These are phyloP conservation scores for Platyrinchus mystaceus DNA, from an alignment of 2,797 vertebrate genomes.

Conservation along the genomic window DNA sequence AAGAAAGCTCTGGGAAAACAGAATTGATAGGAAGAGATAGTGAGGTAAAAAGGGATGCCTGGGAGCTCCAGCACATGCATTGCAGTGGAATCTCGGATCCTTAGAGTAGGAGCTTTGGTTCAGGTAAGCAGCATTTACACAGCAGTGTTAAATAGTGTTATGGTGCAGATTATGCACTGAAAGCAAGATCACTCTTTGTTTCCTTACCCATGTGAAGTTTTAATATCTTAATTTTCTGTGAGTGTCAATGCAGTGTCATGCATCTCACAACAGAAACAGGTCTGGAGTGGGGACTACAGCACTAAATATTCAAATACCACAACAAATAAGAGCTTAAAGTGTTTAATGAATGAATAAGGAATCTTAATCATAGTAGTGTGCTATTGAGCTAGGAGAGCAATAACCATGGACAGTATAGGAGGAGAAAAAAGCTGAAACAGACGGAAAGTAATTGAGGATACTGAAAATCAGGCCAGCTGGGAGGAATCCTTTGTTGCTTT, in stretches of 20 bases:
- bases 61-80: neutral
- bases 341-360: neutral
- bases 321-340: neutral
- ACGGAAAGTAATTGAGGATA: neutral
- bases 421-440: neutral
- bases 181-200: neutral
- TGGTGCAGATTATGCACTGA: neutral
- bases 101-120: neutral
- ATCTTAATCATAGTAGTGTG: neutral
- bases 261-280: neutral
- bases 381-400: neutral
- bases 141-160: neutral
- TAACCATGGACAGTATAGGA: neutral
- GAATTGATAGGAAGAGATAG: neutral
- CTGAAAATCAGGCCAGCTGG: neutral
- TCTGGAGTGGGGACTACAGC: neutral
- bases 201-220: neutral
- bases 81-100: neutral
- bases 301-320: neutral
- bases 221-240: neutral
- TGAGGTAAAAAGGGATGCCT: neutral
- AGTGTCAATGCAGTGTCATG: neutral
- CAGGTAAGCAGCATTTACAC: neutral
- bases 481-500: slow-evolving; percentile 4
- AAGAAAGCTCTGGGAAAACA: neutral